These are phyloP conservation scores for Henricia sp. DNA, from an alignment of 53 echinoderm and acorn worm genomes.

Conservation along the genomic window DNA sequence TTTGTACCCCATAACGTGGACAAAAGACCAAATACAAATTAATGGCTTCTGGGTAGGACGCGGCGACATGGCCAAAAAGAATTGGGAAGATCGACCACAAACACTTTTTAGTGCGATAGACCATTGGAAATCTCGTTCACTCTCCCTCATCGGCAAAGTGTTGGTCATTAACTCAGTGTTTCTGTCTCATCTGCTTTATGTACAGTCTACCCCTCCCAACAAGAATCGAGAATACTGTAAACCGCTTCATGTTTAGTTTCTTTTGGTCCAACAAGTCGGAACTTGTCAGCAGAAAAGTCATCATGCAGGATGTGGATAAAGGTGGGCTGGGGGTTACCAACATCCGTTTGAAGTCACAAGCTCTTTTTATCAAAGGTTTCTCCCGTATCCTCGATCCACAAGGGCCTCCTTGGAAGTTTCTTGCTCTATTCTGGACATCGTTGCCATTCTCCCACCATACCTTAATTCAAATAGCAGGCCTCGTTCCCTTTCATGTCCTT, in stretches of 20 bases:
- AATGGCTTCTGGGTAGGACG: constrained; percentile 27
- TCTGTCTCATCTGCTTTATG: background rate
- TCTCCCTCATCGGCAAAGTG: constrained; percentile 27
- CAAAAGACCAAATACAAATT: constrained; percentile 17
- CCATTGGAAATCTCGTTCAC: background rate
- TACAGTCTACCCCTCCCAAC: constrained; percentile 20
- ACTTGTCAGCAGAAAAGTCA: background rate
- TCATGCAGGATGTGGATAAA: background rate
- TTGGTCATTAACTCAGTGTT: constrained; percentile 26
- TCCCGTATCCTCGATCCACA: background rate
- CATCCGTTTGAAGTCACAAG: background rate
- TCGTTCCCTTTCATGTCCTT: background rate
- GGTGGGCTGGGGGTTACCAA: constrained; percentile 18
- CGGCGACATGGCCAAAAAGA: background rate
- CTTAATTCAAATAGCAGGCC: background rate
- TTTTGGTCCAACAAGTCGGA: constrained; percentile 28
- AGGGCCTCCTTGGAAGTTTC: constrained; percentile 3
- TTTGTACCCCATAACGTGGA: constrained; percentile 14
- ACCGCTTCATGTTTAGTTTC: constrained; percentile 4
- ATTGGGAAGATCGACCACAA: constrained; percentile 21
- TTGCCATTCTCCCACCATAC: background rate
- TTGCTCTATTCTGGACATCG: constrained; percentile 12
- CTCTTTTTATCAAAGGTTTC: background rate
- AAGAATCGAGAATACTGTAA: background rate
- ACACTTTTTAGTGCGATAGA: background rate